Evolutionary conservation across 2,797 vertebrate genomes (phyloP).

Genomic region (Anabacerthia variegaticeps): DNA sequence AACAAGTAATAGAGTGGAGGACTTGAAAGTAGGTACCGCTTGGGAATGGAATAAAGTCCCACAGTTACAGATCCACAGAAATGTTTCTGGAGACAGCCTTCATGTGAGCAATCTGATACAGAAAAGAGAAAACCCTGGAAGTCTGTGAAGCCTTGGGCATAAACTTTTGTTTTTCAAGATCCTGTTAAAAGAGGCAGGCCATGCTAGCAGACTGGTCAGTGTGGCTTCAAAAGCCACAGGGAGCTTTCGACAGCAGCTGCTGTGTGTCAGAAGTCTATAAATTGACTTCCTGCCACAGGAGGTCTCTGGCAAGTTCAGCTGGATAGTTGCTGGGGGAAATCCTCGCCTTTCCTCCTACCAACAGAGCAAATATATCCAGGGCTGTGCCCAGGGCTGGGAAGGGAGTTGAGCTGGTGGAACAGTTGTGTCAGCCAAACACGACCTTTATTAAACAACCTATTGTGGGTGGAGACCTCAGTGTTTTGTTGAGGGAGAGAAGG

Average conservation of each 20-base stretch:
- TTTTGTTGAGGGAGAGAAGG: not conserved
- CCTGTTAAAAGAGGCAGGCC: not conserved
- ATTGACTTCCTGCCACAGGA: constrained; percentile 23
- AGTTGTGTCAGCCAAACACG: not conserved
- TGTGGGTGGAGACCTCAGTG: not conserved
- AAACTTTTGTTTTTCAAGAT: not conserved
- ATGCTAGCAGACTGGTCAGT: not conserved
- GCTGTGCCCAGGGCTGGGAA: not conserved
- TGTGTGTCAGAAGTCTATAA: constrained; percentile 28
- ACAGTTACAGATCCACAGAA: not conserved
- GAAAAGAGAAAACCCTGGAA: not conserved
- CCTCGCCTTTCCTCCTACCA: not conserved
- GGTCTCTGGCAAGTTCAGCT: not conserved
- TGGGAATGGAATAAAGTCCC: not conserved
- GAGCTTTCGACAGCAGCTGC: constrained; percentile 20
- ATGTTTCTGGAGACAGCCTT: not conserved
- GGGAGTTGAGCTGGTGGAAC: not conserved
- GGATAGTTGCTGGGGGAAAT: not conserved
- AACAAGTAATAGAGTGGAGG: not conserved
- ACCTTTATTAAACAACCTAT: not conserved
- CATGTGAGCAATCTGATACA: not conserved
- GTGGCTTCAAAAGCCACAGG: not conserved
- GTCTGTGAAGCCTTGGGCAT: not conserved
- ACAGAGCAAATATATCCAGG: not conserved
- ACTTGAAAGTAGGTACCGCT: not conserved